These are phyloP conservation scores for Xerus inauris DNA, from an alignment of 2,113 vertebrate genomes.

Conservation along the genomic window DNA sequence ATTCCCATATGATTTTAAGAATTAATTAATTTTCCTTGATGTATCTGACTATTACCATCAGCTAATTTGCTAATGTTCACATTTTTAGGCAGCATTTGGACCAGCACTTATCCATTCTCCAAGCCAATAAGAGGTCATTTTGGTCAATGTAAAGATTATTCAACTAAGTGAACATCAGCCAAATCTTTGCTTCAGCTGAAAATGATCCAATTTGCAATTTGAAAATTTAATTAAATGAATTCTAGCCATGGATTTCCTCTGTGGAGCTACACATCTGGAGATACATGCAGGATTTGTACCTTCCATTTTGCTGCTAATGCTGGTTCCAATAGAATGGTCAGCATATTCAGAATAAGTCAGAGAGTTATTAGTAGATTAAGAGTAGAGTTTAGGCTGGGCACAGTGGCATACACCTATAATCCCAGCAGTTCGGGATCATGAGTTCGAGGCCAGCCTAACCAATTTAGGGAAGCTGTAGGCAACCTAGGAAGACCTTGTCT, in stretches of 20 bases:
- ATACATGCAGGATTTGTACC: background rate
- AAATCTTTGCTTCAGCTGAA: slow-evolving; percentile 38
- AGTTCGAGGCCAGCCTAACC: no score
- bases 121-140: slow-evolving; percentile 13
- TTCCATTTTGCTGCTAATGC: background rate
- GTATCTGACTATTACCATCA: background rate
- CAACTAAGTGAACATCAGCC: background rate
- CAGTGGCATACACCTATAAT: no score
- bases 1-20: background rate
- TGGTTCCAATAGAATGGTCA: background rate
- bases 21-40: background rate
- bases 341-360: background rate
- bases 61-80: slow-evolving; percentile 6
- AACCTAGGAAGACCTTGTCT: no score
- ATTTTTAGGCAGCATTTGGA: slow-evolving; percentile 20
- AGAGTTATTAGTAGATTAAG: background rate
- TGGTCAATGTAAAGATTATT: slow-evolving; percentile 20
- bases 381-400: background rate
- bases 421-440: no score
- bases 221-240: background rate
- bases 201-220: slow-evolving; percentile 10
- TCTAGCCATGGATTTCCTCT: background rate
- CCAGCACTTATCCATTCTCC: background rate
- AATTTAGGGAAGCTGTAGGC: no score
- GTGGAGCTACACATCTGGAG: background rate